A percentile compares a stretch with the other conserved stretches of the same genome.
Conservation (phyloP, 1,140 invertebrate genomes). For the Pogonus chalceus region DNA sequence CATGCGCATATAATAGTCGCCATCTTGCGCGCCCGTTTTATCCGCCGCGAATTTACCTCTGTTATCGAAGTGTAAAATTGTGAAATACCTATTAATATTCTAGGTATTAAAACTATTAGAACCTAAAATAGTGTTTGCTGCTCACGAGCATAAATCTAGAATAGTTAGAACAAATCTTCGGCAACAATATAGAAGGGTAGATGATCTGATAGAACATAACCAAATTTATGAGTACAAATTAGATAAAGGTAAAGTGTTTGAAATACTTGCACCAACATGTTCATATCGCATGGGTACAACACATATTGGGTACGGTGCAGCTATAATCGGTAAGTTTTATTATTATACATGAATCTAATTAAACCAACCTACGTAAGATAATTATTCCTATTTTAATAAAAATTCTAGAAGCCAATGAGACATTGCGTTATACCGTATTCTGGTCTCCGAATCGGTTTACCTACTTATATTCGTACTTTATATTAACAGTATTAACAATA, state of each 20-base stretch:
- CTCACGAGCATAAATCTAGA: conserved; percentile 67
- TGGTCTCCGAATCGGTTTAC: conserved; percentile 32
- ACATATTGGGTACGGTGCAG: conserved; percentile 76
- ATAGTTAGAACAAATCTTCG: conserved; percentile 42
- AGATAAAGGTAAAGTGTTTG: conserved; percentile 49
- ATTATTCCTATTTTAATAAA: neutral
- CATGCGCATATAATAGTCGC: no score
- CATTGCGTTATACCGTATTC: conserved; percentile 29
- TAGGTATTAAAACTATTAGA: conserved; percentile 54
- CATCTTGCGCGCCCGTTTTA: no score
- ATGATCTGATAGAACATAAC: conserved; percentile 36
- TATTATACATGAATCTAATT: neutral
- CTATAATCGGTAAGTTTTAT: conserved; percentile 59
- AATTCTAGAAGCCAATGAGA: conserved; percentile 27
- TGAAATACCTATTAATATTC: conserved; percentile 18
- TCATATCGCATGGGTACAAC: conserved; percentile 87
- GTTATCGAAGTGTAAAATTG: conserved; percentile 4
- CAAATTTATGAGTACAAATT: conserved; percentile 38
- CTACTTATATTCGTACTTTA: conserved; percentile 15
- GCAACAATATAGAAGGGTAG: conserved; percentile 37
- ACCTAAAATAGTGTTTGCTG: conserved; percentile 75
- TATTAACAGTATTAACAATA: neutral
- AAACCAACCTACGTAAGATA: neutral
- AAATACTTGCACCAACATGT: conserved; percentile 84
- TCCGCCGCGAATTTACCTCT: conserved; percentile 5